Percentiles rank a stretch among this genome's conserved stretches.
phyloP scores from a whole-genome alignment of 2,888 invertebrate species.

The Apotomis capreana region DNA sequence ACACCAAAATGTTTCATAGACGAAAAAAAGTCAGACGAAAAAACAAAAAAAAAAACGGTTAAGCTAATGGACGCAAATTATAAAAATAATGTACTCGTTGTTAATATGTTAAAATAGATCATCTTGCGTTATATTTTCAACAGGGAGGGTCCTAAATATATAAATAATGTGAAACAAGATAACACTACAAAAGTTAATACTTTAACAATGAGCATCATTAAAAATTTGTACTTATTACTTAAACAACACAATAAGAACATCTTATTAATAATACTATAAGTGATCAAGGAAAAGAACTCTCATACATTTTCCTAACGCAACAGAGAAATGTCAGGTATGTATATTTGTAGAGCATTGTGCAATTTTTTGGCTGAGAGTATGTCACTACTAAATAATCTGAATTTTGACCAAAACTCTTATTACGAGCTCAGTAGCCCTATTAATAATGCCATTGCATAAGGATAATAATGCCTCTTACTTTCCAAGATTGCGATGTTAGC shows the following conservation, averaged over 20 bases:
- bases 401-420: no score
- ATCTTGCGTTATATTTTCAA: neutral
- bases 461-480: no score
- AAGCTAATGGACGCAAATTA: neutral
- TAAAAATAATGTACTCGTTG: neutral
- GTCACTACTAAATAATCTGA: no score
- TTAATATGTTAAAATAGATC: neutral
- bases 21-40: neutral
- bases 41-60: neutral
- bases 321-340: no score
- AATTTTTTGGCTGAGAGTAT: no score
- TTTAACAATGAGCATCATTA: slow-evolving; percentile 41
- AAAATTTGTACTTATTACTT: slow-evolving; percentile 35
- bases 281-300: neutral
- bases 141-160: neutral
- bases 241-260: slow-evolving; percentile 21
- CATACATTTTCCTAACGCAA: neutral
- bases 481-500: no score
- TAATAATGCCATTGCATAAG: no score
- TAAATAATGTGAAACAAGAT: neutral
- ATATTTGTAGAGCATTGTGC: no score
- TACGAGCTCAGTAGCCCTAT: no score
- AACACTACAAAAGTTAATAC: slow-evolving; percentile 22
- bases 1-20: slow-evolving; percentile 28
- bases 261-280: slow-evolving; percentile 16